Conservation (phyloP, 2,888 invertebrate genomes). For the Euzetes globulus region DNA sequence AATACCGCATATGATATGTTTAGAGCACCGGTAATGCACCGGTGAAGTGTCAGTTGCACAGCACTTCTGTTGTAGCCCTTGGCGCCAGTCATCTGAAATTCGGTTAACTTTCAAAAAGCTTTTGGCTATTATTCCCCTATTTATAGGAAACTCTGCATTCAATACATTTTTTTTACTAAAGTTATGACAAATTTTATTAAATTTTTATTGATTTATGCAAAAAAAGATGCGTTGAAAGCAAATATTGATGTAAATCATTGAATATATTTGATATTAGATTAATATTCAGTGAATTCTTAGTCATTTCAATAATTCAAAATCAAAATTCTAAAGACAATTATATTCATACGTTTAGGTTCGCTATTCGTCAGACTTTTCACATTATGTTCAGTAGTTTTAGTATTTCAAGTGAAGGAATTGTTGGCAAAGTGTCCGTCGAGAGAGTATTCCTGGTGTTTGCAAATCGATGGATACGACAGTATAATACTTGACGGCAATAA, state of each 20-base stretch:
- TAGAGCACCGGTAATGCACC: background rate
- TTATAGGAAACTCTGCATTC: background rate
- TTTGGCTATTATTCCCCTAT: background rate
- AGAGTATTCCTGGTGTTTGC: conserved; percentile 32
- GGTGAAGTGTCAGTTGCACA: background rate
- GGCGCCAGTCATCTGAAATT: background rate
- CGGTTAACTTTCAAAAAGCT: background rate
- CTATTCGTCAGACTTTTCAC: background rate
- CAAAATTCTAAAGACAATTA: background rate
- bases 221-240: background rate
- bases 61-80: background rate
- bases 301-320: background rate
- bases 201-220: conserved; percentile 4
- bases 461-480: conserved; percentile 33
- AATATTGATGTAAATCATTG: background rate
- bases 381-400: background rate
- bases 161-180: background rate
- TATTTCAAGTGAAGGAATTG: background rate
- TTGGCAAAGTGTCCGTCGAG: conserved; percentile 31
- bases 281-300: too few species aligned
- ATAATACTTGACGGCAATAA: conserved; percentile 32
- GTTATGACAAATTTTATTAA: conserved; percentile 2
- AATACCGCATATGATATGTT: too few species aligned
- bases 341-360: background rate
- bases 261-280: too few species aligned